A percentile compares a stretch with the other conserved stretches of the same genome.
Conservation (phyloP, 2,888 invertebrate genomes). For the Chironomus tentans region DNA sequence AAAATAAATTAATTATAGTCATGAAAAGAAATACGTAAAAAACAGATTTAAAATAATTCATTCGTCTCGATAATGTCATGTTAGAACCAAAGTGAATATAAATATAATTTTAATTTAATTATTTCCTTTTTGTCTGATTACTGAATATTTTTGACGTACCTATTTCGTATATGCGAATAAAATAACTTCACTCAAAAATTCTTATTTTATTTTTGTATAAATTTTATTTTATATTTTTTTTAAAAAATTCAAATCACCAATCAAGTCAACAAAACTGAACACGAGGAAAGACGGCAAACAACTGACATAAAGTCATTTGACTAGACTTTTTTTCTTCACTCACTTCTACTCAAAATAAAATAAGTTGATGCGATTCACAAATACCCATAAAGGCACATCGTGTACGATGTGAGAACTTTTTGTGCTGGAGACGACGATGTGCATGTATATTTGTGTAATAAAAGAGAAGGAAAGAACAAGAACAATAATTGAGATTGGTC, state of each 20-base stretch:
- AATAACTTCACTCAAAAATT: neutral
- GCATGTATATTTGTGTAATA: neutral
- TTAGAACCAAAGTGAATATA: neutral
- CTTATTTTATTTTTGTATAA: neutral
- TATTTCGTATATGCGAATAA: too few relatives aligned
- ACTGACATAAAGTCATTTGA: neutral
- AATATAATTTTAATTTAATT: neutral
- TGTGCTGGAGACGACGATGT: neutral
- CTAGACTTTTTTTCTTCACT: neutral
- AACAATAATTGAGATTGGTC: constrained; percentile 6
- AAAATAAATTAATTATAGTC: neutral
- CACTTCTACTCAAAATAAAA: neutral
- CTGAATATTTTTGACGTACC: too few relatives aligned
- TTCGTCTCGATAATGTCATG: neutral
- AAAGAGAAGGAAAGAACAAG: neutral
- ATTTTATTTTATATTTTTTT: neutral
- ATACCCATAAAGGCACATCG: neutral
- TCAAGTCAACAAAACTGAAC: neutral
- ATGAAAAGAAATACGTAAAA: neutral
- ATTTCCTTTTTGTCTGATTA: neutral
- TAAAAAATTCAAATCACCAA: neutral
- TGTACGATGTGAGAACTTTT: neutral
- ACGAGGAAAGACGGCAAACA: neutral
- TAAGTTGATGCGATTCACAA: neutral
- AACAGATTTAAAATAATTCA: neutral